Conservation (phyloP, 2,888 invertebrate genomes). For the Tipula confusa region DNA sequence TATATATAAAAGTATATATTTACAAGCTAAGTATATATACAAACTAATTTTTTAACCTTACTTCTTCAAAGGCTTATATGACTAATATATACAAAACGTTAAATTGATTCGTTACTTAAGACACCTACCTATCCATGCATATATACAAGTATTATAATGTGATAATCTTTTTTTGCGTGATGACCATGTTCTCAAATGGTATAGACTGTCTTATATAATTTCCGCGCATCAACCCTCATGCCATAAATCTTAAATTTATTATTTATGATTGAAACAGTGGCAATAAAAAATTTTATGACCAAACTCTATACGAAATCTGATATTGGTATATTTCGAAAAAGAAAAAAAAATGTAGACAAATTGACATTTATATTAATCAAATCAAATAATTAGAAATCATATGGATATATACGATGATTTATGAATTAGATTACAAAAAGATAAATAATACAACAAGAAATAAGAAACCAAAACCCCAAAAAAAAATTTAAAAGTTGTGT, state of each 20-base stretch:
- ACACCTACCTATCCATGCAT: background rate
- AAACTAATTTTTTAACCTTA: no score
- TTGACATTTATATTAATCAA: conserved; percentile 25
- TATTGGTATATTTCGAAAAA: background rate
- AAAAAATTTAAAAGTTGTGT: background rate
- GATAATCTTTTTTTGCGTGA: background rate
- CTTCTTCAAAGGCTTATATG: background rate
- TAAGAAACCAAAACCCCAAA: background rate
- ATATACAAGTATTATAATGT: no score
- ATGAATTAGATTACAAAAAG: background rate
- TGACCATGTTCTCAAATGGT: background rate
- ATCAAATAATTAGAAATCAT: conserved; percentile 20
- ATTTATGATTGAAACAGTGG: conserved; percentile 20
- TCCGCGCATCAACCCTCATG: background rate
- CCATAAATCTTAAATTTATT: background rate
- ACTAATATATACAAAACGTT: background rate
- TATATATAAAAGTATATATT: background rate
- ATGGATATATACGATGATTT: background rate
- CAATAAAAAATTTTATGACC: background rate
- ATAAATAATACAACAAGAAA: background rate
- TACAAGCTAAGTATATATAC: background rate
- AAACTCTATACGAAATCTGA: background rate
- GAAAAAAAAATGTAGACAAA: background rate
- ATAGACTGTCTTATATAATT: background rate
- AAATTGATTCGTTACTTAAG: background rate